A percentile compares a stretch with the other conserved stretches of the same genome.
Evolutionary conservation across 2,888 invertebrate species (phyloP).

Genomic region (Eledone cirrhosa): DNA sequence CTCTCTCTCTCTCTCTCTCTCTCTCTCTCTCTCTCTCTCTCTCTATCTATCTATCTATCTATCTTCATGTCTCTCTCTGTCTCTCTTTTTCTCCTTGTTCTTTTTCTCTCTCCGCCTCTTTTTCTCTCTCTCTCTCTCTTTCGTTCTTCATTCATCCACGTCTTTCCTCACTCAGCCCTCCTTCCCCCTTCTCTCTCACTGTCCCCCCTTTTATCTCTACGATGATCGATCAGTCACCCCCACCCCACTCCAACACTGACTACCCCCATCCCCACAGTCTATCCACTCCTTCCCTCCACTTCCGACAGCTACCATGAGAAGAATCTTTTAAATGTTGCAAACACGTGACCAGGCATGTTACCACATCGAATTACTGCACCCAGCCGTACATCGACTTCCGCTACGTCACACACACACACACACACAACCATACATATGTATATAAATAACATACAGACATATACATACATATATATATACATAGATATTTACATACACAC

Average conservation of each 20-base stretch:
- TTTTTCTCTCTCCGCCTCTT: background rate
- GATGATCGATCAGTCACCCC: background rate
- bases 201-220: background rate
- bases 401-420: conserved; percentile 10
- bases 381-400: conserved; percentile 20
- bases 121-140: background rate
- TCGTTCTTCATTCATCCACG: background rate
- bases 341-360: conserved; percentile 24
- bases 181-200: background rate
- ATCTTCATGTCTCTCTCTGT: too few relatives aligned
- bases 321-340: conserved; percentile 16
- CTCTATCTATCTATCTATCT: background rate
- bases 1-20: background rate
- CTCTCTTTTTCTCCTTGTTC: too few relatives aligned
- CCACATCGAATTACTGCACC: conserved; percentile 19
- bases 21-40: background rate
- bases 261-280: too few relatives aligned
- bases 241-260: too few relatives aligned
- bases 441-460: too few relatives aligned
- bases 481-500: too few relatives aligned
- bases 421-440: too few relatives aligned
- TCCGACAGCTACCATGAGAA: background rate
- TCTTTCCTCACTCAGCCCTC: background rate
- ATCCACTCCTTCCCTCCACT: background rate
- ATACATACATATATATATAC: too few relatives aligned